Conservation (phyloP, 2,113 vertebrate genomes). For the Zosterops japonicus region DNA sequence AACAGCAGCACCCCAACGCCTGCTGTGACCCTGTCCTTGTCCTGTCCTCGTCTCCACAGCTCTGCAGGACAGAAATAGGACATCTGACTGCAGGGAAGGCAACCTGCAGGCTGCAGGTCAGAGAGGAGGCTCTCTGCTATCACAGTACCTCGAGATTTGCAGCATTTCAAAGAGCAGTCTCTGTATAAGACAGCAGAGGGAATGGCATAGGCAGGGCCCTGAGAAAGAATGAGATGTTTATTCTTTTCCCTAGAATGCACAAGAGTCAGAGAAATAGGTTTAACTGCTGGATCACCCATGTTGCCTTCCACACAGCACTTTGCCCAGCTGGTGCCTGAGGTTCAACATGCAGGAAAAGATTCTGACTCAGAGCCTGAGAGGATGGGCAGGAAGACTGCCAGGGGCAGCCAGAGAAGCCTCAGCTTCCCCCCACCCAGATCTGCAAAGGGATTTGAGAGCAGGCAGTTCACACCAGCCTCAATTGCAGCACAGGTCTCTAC, state of each 20-base stretch:
- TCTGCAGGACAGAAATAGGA: neutral
- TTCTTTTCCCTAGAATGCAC: neutral
- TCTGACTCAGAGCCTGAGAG: neutral
- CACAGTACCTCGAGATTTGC: neutral
- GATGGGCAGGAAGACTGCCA: neutral
- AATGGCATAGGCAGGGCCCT: fast-evolving
- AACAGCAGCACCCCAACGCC: neutral
- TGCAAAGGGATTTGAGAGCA: neutral
- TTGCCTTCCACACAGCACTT: neutral
- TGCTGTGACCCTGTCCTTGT: neutral
- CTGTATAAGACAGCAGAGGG: neutral
- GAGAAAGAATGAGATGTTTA: neutral
- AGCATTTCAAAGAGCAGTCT: neutral
- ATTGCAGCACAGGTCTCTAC: fast-evolving
- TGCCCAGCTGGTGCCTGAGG: neutral
- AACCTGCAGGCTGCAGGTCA: neutral
- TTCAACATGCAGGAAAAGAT: neutral
- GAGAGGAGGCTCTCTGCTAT: neutral
- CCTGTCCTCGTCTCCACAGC: neutral
- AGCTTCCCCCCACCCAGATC: neutral
- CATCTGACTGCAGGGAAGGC: neutral
- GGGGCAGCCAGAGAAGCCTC: neutral
- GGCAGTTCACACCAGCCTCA: neutral
- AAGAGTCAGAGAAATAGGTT: neutral
- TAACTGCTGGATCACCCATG: neutral